These are phyloP conservation scores for Arenicola marina DNA, from an alignment of 2,888 invertebrate genomes.

Conservation along the genomic window DNA sequence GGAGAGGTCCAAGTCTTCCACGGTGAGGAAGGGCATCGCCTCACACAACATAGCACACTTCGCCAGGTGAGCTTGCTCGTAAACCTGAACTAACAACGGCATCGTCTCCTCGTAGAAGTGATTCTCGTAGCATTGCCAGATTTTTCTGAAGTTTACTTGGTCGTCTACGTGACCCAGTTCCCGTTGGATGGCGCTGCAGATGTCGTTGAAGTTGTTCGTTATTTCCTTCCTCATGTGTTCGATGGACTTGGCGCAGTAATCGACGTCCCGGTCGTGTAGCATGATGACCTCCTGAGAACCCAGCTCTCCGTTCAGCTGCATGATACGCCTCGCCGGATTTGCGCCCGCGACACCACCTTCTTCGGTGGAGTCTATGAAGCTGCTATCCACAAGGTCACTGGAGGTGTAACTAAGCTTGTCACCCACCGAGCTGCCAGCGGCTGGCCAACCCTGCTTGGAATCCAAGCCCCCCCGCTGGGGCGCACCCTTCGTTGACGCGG, in stretches of 20 bases:
- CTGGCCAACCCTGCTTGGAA: too few relatives aligned
- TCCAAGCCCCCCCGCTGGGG: too few relatives aligned
- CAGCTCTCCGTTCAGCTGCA: too few relatives aligned
- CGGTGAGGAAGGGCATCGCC: constrained; percentile 15
- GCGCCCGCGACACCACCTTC: too few relatives aligned
- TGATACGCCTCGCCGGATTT: too few relatives aligned
- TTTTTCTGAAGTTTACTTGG: constrained; percentile 32
- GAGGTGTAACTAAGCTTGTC: too few relatives aligned
- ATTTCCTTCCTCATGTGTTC: constrained; percentile 16
- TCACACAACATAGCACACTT: not conserved
- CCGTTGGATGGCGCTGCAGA: constrained; percentile 15
- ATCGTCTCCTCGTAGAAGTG: constrained; percentile 43
- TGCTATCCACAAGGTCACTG: too few relatives aligned
- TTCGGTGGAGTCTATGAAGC: too few relatives aligned
- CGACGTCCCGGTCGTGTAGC: constrained; percentile 6
- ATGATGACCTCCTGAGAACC: constrained; percentile 15
- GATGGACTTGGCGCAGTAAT: constrained; percentile 13
- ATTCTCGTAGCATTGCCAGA: constrained; percentile 48
- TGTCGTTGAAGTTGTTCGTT: constrained; percentile 17
- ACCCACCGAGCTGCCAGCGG: too few relatives aligned
- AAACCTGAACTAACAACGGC: constrained; percentile 38
- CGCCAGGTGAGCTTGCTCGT: constrained; percentile 35
- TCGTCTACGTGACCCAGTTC: too few relatives aligned
- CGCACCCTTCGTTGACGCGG: too few relatives aligned
- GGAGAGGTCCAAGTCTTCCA: constrained; percentile 23